Evolutionary conservation across 2,888 invertebrate genomes (phyloP).

Genomic region (Lasioglossum leucozonium): DNA sequence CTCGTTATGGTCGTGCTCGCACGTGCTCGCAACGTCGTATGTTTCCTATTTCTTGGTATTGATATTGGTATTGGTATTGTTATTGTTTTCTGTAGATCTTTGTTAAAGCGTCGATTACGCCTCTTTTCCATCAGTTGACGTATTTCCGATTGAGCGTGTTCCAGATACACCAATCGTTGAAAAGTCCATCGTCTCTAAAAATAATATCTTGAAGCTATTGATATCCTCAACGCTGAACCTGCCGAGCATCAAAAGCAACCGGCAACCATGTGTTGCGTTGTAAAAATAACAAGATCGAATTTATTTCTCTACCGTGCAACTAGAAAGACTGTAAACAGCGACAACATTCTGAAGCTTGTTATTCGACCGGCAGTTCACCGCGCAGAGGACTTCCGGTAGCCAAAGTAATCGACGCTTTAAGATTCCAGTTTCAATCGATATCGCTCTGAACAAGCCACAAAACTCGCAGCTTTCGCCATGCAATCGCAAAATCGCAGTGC

Average conservation of each 20-base stretch:
- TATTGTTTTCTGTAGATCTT: not conserved
- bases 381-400: not conserved
- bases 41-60: constrained; percentile 4
- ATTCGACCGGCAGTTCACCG: not conserved
- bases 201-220: not conserved
- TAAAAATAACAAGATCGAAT: not conserved
- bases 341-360: not conserved
- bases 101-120: not conserved
- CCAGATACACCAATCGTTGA: no score
- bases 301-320: not conserved
- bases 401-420: not conserved
- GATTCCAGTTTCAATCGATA: not conserved
- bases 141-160: no score
- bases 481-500: not conserved
- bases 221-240: not conserved
- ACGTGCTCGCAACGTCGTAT: constrained; percentile 2
- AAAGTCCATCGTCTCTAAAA: not conserved
- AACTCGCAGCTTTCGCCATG: not conserved
- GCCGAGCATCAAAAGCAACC: not conserved
- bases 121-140: no score
- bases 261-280: no score
- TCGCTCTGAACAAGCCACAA: not conserved
- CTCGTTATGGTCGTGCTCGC: not conserved
- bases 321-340: no score
- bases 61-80: not conserved